Evolutionary conservation across 2,888 invertebrate genomes (phyloP), one percentile per base, ranked within the genome.

Genomic region (Apamea epomidion): DNA sequence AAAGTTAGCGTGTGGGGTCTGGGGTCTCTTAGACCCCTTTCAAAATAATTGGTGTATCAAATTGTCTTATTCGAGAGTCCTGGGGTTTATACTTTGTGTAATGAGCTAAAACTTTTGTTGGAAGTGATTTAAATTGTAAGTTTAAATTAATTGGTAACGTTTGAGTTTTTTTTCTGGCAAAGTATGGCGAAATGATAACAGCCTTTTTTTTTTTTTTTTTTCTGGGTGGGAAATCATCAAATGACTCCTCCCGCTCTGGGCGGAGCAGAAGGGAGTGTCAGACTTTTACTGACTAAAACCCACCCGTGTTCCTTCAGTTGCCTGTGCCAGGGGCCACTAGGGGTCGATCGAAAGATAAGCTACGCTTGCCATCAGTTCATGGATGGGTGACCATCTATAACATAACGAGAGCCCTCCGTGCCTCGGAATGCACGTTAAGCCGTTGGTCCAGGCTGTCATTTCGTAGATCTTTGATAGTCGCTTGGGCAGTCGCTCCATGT

Each of bases 41-140:
- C 69, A 81, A 81, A 82, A 78, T 89, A 87, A 88, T 83, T 89
- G 87, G 75, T 81, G 83, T 89, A 87, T 88, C 82, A 88, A 82
- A 83, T 83, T 76, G 76, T 87, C 76, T 85, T 77, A 80, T 87
- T 87, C 25, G n/a, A 42, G 83, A 72, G 76, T 78, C 37, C 60
- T 32, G 45, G 21, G 65, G 60, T 60, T 78, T 76, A 64, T 68
- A 81, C n/a, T 87, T 81, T 79, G n/a, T 64, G 37, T 80, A 76
- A 84, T 81, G 79, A 86, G 79, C 78, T 48, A 21, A 54, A 81
- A 84, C 48, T 84, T 82, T 75, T 58, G 69, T 65, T 62, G 25
- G 48, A 78, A 81, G 81, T 74, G 78, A 81, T 81, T 81, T 78
- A 75, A 48, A 78, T 69, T 21, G 32, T 45, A 67, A 76, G 37